phyloP scores from a whole-genome alignment of 2,797 vertebrate species.

The Vultur gryphus region DNA sequence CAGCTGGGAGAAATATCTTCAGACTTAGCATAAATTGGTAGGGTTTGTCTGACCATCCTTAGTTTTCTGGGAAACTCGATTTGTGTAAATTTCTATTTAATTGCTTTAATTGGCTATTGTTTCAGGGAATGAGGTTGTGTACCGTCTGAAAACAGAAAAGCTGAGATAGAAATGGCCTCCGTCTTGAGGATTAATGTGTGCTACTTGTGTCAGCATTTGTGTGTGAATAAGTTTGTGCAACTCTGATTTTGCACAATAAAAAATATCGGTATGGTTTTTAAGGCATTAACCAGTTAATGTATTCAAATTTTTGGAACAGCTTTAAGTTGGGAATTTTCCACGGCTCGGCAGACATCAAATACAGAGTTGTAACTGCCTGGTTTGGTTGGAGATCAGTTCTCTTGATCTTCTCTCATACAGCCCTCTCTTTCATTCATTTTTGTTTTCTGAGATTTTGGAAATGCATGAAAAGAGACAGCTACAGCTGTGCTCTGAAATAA shows the following conservation, averaged over 20 bases:
- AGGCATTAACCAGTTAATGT: background rate
- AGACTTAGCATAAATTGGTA: background rate
- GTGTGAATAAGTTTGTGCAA: background rate
- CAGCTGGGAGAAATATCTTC: background rate
- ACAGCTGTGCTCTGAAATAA: background rate
- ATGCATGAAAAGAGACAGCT: background rate
- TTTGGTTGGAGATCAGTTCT: background rate
- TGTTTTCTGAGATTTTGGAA: background rate
- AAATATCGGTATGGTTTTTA: background rate
- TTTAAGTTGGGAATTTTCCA: background rate
- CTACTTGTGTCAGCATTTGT: background rate
- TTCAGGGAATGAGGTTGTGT: background rate
- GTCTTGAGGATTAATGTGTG: background rate
- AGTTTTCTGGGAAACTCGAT: background rate
- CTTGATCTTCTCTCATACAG: background rate
- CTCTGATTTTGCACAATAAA: background rate
- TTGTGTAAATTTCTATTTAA: background rate
- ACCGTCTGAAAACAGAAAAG: background rate
- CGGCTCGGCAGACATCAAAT: background rate
- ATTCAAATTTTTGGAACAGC: background rate
- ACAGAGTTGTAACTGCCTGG: background rate
- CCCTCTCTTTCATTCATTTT: background rate
- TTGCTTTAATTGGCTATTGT: background rate
- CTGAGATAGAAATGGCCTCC: background rate
- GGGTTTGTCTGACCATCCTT: rapidly evolving